These are phyloP conservation scores for Conistra vaccinii DNA, from an alignment of 2,888 invertebrate species.

Conservation along the genomic window DNA sequence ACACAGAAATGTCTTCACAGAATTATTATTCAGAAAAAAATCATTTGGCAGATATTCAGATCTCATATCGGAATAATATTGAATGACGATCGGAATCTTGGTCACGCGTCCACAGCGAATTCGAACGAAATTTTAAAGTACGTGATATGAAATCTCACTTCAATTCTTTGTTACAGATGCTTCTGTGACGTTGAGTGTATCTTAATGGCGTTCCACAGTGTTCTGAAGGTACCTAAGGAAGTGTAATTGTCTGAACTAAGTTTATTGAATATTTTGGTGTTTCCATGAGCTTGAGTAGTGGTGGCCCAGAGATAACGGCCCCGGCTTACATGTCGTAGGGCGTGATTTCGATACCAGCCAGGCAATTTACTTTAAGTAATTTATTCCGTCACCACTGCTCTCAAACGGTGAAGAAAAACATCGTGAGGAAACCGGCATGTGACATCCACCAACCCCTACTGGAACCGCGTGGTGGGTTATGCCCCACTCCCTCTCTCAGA, in stretches of 20 bases:
- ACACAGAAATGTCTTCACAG: too few relatives aligned
- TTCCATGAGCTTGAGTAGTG: background rate
- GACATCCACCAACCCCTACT: background rate
- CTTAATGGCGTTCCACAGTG: background rate
- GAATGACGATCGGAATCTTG: constrained; percentile 36
- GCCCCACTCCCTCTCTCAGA: background rate
- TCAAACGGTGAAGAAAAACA: background rate
- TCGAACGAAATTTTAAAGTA: constrained; percentile 44
- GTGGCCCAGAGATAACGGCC: background rate
- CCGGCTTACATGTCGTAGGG: too few relatives aligned
- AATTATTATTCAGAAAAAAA: constrained; percentile 15
- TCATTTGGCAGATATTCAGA: constrained; percentile 23
- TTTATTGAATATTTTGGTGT: background rate
- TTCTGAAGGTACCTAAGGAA: background rate
- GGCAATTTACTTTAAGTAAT: background rate
- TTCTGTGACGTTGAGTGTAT: background rate
- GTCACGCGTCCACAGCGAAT: constrained; percentile 45
- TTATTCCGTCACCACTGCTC: too few relatives aligned
- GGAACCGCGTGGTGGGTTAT: background rate
- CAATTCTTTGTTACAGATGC: background rate
- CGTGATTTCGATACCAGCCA: background rate
- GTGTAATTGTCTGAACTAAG: too few relatives aligned
- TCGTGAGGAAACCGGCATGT: background rate
- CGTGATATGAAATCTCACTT: constrained; percentile 52
- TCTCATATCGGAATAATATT: constrained; percentile 29